Evolutionary conservation across 2,113 vertebrate species (phyloP).

Genomic region (Camelus bactrianus): DNA sequence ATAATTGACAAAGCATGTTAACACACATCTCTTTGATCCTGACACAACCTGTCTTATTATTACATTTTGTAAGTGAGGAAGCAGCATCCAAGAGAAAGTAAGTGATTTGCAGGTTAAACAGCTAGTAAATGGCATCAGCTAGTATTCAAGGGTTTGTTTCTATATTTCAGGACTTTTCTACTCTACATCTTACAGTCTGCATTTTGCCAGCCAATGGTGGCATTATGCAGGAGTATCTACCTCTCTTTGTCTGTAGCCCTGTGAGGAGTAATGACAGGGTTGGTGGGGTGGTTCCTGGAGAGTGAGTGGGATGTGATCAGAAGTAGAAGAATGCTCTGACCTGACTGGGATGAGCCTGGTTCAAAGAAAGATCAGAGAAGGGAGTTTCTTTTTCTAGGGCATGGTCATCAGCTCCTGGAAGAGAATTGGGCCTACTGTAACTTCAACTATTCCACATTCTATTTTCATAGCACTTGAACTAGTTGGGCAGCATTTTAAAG

Average conservation of each 20-base stretch:
- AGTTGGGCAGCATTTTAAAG: slow-evolving; percentile 11
- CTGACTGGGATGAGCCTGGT: not conserved
- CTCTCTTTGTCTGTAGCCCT: not conserved
- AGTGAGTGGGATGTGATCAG: not conserved
- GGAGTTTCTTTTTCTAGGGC: slow-evolving; percentile 46
- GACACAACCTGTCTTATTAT: slow-evolving; percentile 44
- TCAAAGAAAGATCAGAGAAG: slow-evolving; percentile 43
- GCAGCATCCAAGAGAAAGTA: slow-evolving; percentile 27
- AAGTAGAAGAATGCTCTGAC: slow-evolving; percentile 43
- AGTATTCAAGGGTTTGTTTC: slow-evolving; percentile 46
- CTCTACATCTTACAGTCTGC: not conserved
- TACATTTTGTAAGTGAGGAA: slow-evolving; percentile 51
- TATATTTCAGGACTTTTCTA: not conserved
- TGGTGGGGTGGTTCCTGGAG: not conserved
- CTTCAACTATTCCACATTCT: not conserved
- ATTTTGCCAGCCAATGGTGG: not conserved
- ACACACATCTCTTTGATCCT: slow-evolving; percentile 48
- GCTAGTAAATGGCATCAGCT: slow-evolving; percentile 5
- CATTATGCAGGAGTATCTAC: not conserved
- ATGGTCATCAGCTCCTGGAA: not conserved
- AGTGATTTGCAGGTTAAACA: slow-evolving; percentile 38
- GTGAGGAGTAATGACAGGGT: not conserved
- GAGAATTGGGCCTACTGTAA: slow-evolving; percentile 38
- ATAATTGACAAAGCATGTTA: slow-evolving; percentile 58
- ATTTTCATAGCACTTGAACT: slow-evolving; percentile 49